A percentile compares a stretch with the other conserved stretches of the same genome.
phyloP scores from a whole-genome alignment of 2,113 vertebrate genomes.

The Ranitomeya variabilis region DNA sequence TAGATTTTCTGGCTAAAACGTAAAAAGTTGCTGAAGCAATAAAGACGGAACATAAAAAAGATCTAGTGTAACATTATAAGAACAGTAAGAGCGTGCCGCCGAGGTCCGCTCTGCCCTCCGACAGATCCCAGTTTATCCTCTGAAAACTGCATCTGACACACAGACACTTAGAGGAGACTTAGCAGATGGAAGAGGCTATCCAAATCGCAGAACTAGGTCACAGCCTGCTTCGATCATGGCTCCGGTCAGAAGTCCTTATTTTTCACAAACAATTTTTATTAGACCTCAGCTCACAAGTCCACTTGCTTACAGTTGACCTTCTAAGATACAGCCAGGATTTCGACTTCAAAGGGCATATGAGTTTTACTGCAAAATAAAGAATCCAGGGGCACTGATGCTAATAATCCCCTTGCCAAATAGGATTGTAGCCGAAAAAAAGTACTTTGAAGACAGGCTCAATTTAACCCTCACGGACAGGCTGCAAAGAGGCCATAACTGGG shows the following conservation, averaged over 20 bases:
- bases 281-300: slow-evolving; percentile 32
- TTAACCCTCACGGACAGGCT: slow-evolving; percentile 18
- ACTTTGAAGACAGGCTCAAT: slow-evolving; percentile 11
- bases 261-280: slow-evolving; percentile 46
- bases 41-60: slow-evolving; percentile 25
- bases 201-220: slow-evolving; percentile 42
- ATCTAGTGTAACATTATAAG: slow-evolving; percentile 1
- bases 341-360: slow-evolving; percentile 52
- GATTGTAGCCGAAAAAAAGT: slow-evolving; percentile 15
- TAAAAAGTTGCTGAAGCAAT: slow-evolving; percentile 25
- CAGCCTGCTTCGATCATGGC: background rate
- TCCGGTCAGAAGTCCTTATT: slow-evolving; percentile 41
- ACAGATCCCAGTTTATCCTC: slow-evolving; percentile 46
- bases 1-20: slow-evolving; percentile 1
- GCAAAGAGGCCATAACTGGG: too few species aligned
- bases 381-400: slow-evolving; percentile 49
- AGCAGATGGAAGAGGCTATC: slow-evolving; percentile 22
- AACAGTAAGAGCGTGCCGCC: background rate
- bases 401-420: slow-evolving; percentile 42
- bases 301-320: slow-evolving; percentile 54
- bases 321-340: slow-evolving; percentile 47
- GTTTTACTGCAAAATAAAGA: slow-evolving; percentile 31
- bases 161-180: slow-evolving; percentile 37
- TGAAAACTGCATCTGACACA: slow-evolving; percentile 24
- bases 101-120: background rate